Conservation (phyloP, 1,140 invertebrate genomes). For the Campoletis sonorensis region DNA sequence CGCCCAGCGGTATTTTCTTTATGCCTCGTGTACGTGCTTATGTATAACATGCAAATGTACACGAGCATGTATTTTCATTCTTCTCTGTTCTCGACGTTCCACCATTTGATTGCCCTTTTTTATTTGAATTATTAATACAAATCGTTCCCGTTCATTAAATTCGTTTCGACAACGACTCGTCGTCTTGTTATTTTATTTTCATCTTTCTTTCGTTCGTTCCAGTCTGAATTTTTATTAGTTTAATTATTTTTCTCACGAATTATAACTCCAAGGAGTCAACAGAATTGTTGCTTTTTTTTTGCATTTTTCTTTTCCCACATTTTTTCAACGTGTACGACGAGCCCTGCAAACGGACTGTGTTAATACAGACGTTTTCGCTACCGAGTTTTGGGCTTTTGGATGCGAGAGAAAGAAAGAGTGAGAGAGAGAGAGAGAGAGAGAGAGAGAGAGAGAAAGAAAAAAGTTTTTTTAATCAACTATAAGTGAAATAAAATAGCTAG, state of each 20-base stretch:
- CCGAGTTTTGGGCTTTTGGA: neutral
- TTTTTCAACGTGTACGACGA: too few species aligned
- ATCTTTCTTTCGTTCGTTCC: neutral
- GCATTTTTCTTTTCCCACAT: too few species aligned
- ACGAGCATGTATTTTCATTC: neutral
- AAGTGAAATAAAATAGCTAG: constrained; percentile 28
- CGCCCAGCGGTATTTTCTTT: too few species aligned
- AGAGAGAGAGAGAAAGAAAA: neutral
- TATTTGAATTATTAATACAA: neutral
- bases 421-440: neutral
- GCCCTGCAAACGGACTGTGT: too few species aligned
- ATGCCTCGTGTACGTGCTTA: too few species aligned
- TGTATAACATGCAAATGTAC: too few species aligned
- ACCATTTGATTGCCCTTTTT: neutral
- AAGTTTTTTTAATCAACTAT: constrained; percentile 2
- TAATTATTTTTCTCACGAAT: neutral
- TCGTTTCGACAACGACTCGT: neutral
- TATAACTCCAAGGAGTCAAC: neutral
- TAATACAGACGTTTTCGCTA: neutral
- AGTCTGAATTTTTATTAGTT: too few species aligned
- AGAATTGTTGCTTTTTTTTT: neutral
- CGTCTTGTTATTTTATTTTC: neutral
- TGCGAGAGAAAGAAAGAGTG: neutral
- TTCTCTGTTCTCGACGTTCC: neutral
- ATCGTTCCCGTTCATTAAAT: constrained; percentile 7